Percentiles rank a stretch among this genome's conserved stretches.
phyloP scores from a whole-genome alignment of 2,113 vertebrate species.

The Neofelis nebulosa region DNA sequence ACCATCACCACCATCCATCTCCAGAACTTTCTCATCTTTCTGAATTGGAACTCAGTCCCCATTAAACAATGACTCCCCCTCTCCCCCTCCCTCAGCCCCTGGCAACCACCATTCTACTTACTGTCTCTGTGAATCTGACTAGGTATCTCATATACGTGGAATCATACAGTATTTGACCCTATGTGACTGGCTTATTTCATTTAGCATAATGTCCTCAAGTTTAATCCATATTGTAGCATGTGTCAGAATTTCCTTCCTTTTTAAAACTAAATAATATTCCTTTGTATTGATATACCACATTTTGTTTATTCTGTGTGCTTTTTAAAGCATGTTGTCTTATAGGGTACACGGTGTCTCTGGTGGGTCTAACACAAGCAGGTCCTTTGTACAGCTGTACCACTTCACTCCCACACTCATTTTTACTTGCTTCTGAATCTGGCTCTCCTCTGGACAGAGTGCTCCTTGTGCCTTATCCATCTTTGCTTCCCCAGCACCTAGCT shows the following conservation, averaged over 20 bases:
- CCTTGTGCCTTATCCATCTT: background rate
- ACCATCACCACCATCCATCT: background rate
- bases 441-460: background rate
- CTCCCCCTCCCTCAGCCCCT: background rate
- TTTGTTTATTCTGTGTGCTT: background rate
- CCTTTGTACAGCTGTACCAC: background rate
- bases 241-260: background rate
- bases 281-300: background rate
- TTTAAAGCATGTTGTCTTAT: background rate
- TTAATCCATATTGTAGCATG: background rate
- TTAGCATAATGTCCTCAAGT: background rate
- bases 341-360: background rate
- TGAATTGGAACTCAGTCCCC: background rate
- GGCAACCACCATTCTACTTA: background rate
- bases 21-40: background rate
- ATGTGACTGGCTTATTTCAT: background rate
- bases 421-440: background rate
- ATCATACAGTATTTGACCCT: background rate
- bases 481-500: background rate
- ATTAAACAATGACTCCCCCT: background rate
- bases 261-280: background rate
- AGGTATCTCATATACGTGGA: background rate
- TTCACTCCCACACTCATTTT: background rate
- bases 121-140: background rate
- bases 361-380: background rate